Conservation (phyloP, 2,888 invertebrate species). For the Cabera pusaria region DNA sequence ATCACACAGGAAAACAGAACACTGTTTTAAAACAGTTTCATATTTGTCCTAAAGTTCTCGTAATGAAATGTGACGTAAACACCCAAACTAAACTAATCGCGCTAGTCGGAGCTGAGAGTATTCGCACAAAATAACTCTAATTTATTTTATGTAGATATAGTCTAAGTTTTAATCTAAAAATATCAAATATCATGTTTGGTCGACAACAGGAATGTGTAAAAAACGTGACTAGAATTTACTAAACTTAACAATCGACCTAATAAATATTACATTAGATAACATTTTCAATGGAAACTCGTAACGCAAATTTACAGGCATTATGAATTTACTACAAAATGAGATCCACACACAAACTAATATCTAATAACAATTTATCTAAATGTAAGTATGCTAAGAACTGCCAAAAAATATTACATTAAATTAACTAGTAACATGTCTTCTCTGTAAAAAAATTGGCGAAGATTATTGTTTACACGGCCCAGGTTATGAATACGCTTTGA, state of each 20-base stretch:
- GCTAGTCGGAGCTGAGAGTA: too few relatives aligned
- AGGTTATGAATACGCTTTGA: conserved; percentile 14
- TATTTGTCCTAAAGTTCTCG: too few relatives aligned
- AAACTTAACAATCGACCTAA: conserved; percentile 80
- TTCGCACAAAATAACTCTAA: conserved; percentile 29
- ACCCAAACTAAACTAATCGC: too few relatives aligned
- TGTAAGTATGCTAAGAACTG: conserved; percentile 19
- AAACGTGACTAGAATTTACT: conserved; percentile 83
- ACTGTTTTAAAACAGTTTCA: too few relatives aligned
- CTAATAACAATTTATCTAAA: conserved; percentile 25
- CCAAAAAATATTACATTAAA: conserved; percentile 18
- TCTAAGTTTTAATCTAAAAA: conserved; percentile 39
- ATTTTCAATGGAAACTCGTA: conserved; percentile 54
- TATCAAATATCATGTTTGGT: conserved; percentile 78
- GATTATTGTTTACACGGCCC: conserved; percentile 13
- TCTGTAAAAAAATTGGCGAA: conserved; percentile 23
- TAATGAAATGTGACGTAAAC: conserved; percentile 10
- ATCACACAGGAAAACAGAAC: too few relatives aligned
- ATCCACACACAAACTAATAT: conserved; percentile 59
- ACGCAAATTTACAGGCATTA: conserved; percentile 37
- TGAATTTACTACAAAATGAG: conserved; percentile 66
- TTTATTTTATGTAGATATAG: conserved; percentile 12
- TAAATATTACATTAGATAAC: conserved; percentile 75
- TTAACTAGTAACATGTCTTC: conserved; percentile 11
- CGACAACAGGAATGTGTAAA: conserved; percentile 82